Percentiles rank a stretch among this genome's conserved stretches.
Evolutionary conservation across 2,113 vertebrate species (phyloP).

Genomic region (Tursiops truncatus): DNA sequence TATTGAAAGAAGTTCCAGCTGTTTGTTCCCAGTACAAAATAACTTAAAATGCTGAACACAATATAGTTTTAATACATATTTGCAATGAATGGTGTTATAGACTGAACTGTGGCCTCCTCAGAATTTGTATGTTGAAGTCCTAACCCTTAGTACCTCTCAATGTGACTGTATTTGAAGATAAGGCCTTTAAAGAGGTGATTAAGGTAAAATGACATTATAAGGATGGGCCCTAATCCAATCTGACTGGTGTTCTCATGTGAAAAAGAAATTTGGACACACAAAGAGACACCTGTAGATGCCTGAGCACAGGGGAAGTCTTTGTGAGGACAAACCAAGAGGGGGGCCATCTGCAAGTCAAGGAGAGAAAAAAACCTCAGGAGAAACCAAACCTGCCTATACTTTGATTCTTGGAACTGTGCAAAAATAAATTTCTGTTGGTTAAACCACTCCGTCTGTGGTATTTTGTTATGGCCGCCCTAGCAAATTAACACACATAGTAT

Average conservation of each 20-base stretch:
- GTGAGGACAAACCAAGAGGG: not conserved
- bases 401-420: not conserved
- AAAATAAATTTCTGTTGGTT: not conserved
- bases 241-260: not conserved
- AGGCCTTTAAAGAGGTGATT: not conserved
- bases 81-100: not conserved
- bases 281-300: not conserved
- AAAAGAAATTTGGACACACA: not conserved
- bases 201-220: not conserved
- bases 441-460: not conserved
- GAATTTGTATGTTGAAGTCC: not conserved
- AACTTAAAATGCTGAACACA: not conserved
- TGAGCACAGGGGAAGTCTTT: not conserved
- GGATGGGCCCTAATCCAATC: not conserved
- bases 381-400: not conserved
- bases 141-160: not conserved
- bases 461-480: not conserved
- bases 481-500: not conserved
- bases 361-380: not conserved
- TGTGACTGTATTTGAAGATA: not conserved
- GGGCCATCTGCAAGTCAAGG: not conserved
- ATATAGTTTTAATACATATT: not conserved
- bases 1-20: not conserved
- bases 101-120: not conserved
- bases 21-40: not conserved